Conservation (phyloP, 2,113 vertebrate species). For the Coreoperca whiteheadi region DNA sequence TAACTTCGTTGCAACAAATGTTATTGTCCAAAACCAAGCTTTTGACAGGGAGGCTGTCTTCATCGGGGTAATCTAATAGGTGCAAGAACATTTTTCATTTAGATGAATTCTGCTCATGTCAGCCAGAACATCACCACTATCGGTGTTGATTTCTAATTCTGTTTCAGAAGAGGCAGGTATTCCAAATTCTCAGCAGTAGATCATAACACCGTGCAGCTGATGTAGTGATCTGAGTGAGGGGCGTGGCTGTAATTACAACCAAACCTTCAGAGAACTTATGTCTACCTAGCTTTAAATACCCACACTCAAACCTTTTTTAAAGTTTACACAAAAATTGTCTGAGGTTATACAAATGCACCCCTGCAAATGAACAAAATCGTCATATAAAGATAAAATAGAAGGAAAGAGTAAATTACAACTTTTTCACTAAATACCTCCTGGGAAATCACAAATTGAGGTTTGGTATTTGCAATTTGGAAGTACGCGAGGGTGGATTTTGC, state of each 20-base stretch:
- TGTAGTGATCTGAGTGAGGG: neutral
- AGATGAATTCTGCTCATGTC: conserved; percentile 27
- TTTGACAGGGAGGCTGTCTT: conserved; percentile 24
- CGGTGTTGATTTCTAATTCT: neutral
- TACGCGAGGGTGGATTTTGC: neutral
- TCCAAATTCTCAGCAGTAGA: neutral
- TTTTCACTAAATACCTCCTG: neutral
- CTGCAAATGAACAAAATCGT: neutral
- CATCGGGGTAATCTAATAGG: conserved; percentile 20
- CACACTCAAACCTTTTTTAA: neutral
- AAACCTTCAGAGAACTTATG: neutral
- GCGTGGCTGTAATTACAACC: neutral
- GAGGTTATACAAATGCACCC: neutral
- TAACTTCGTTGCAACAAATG: neutral
- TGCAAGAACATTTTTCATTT: conserved; percentile 18
- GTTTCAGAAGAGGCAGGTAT: neutral
- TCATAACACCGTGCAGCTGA: neutral
- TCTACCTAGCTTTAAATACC: neutral
- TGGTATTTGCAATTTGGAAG: neutral
- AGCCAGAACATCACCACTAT: neutral
- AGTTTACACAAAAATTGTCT: neutral
- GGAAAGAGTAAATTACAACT: neutral
- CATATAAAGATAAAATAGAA: neutral
- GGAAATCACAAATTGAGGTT: conserved; percentile 13
- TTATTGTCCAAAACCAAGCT: conserved; percentile 17